phyloP scores from a whole-genome alignment of 2,888 invertebrate species.

The Gortyna flavago region DNA sequence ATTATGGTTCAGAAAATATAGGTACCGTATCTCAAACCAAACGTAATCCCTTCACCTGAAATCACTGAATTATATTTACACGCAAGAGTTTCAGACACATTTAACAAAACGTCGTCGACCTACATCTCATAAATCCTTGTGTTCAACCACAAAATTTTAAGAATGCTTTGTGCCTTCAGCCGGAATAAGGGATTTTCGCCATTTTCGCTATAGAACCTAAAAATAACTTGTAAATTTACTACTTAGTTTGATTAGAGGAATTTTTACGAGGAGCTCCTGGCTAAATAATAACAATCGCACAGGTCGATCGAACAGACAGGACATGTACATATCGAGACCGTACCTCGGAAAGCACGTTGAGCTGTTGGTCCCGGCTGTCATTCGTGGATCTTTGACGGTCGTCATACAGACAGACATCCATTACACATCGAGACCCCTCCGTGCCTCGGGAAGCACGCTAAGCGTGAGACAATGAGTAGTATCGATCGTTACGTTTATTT shows the following conservation, averaged over 20 bases:
- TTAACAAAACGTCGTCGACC: constrained; percentile 43
- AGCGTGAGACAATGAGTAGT: no score
- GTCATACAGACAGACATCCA: no score
- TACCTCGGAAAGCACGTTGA: no score
- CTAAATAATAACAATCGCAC: neutral
- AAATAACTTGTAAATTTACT: neutral
- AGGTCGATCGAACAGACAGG: no score
- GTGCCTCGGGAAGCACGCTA: no score
- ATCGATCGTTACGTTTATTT: neutral
- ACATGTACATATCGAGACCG: no score
- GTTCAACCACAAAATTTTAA: constrained; percentile 35
- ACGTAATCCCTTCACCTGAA: neutral
- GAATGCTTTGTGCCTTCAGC: constrained; percentile 26
- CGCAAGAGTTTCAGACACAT: constrained; percentile 9
- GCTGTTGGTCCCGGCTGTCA: no score
- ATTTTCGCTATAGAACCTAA: neutral
- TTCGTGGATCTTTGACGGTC: no score
- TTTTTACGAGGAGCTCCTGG: neutral
- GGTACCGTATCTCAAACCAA: neutral
- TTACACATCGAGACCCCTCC: no score
- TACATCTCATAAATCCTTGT: constrained; percentile 35
- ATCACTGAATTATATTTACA: constrained; percentile 15
- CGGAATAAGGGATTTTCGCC: neutral
- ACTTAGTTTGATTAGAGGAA: neutral
- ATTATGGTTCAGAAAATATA: neutral